Base-by-base conservation (phyloP, 2,888 invertebrate genomes). In the Tipula unca region DNA sequence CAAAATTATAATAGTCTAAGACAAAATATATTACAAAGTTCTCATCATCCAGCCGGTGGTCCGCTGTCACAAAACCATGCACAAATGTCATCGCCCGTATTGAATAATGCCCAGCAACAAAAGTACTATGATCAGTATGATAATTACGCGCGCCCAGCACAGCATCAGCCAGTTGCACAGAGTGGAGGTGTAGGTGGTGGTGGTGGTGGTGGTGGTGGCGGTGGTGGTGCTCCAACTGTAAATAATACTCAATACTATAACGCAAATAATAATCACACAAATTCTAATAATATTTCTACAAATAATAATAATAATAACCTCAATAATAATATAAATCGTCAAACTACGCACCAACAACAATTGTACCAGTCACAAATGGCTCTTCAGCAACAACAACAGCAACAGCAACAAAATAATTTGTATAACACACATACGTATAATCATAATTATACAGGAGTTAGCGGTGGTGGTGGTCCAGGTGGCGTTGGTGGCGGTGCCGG, bases 181-280 rank as follows among this genome's bases (percentile, higher is more conserved):
- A 48, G 42, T 86, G 85, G 85, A 0, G 29, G n/a, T 87, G 85
- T 86, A 86, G 10, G 86, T 86, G 86, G n/a, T 84, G 92, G 92
- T 86, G 86, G 86, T 86, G 8, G 86, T 86, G 86, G n/a, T 84
- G 91, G 92, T 86, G 86, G 86, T 86, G 10, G 94, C 87, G 91
- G 94, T 91, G 94, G 95, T 87, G 94, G 94, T 87, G 85, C 29
- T 69, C 25, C 20, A 25, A 83, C n/a, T 83, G 83, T 29, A 32
- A 83, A 83, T 83, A 83, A 83, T 32, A n/a, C 29, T 85, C 54
- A 85, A 84, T 48, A 86, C 35, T 36, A 83, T 25, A 36, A 17
- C 69, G 29, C 86, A 85, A 84, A 84, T 8, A 69, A 69, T 69
- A 69, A 69, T 69, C 69, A 69, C 69, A 36, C 48, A 35, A 85